These are phyloP conservation scores for Nicator chloris DNA, from an alignment of 2,113 vertebrate species.

Conservation along the genomic window DNA sequence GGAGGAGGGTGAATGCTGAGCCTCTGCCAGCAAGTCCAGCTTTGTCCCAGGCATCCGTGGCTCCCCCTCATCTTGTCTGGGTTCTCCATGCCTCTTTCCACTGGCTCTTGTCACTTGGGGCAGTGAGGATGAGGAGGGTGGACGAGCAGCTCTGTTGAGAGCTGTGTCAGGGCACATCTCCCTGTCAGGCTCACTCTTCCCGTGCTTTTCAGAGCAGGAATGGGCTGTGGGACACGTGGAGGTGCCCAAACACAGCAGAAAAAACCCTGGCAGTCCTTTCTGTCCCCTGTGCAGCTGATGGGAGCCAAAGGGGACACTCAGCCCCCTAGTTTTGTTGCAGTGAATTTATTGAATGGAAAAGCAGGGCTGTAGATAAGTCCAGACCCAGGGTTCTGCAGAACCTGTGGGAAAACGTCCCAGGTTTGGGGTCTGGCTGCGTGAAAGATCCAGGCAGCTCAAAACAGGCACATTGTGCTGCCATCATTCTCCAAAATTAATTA, in stretches of 20 bases:
- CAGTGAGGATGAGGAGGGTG: not conserved
- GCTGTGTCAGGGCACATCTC: not conserved
- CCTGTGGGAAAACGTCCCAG: not conserved
- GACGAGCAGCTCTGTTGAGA: not conserved
- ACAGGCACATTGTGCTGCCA: rapidly evolving
- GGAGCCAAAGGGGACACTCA: not conserved
- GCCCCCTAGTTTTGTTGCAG: not conserved
- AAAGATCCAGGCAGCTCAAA: not conserved
- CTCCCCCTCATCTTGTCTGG: not conserved
- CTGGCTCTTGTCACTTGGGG: not conserved
- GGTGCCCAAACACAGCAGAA: not conserved
- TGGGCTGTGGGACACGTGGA: not conserved
- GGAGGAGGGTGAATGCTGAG: not conserved
- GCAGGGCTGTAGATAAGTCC: not conserved
- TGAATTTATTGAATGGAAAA: not conserved
- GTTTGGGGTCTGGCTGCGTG: not conserved
- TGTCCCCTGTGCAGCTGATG: not conserved
- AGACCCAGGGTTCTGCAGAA: not conserved
- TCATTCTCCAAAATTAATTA: not conserved
- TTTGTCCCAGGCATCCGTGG: not conserved
- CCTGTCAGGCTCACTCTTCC: not conserved
- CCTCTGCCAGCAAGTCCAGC: not conserved
- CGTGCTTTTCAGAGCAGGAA: not conserved
- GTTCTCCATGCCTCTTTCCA: not conserved
- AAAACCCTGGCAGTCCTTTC: not conserved